Base-by-base conservation (phyloP, 2,888 invertebrate species). In the Lasiommata megera region DNA sequence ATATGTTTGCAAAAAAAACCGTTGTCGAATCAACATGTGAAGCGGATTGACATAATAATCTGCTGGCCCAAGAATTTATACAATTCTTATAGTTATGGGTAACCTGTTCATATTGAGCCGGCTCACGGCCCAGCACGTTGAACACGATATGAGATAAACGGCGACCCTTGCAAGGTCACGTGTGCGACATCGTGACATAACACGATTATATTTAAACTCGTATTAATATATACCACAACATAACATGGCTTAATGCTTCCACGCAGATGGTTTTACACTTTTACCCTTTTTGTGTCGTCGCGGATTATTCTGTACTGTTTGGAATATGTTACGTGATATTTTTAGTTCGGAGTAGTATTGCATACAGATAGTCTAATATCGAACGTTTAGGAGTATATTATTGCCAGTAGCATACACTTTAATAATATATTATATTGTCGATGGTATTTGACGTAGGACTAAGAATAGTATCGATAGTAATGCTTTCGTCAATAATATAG, bases 111-210 rank as follows among this genome's bases (percentile, higher is more conserved):
- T 79, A 82, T 80, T 84, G 80, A 75, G 65, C 61, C 58, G 61
- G 58, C 63, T 69, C 65, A 68, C 73, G 67, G 67, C 73, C 77
- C 72, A 71, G 72, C 69, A 74, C 17, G 52, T 53, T 17, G 72
- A 69, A 75, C 71, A 70, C 62, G 60, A 67, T 69, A 80, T 1
- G 23, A 68, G 70, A 75, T 74, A 74, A 66, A 70, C 64, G 66
- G 38, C 74, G 84, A 84, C 88, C 85, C 84, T 79, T 70, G 56
- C 69, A 75, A 84, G 88, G 87, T 77, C 79, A 64, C 18, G 8
- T 12, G n/a, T 7, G 34, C 14, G 9, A 18, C 47, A 11, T 3
- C 34, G 58, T 77, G 76, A 77, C 72, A 74, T 77, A 73, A 78
- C 69, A 68, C 17, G 14, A 29, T 66, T 62, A 56, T 66, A 53